Evolutionary conservation across 2,113 vertebrate species (phyloP), one percentile per base, ranked within the genome.

Genomic region (Chelonoidis abingdonii): DNA sequence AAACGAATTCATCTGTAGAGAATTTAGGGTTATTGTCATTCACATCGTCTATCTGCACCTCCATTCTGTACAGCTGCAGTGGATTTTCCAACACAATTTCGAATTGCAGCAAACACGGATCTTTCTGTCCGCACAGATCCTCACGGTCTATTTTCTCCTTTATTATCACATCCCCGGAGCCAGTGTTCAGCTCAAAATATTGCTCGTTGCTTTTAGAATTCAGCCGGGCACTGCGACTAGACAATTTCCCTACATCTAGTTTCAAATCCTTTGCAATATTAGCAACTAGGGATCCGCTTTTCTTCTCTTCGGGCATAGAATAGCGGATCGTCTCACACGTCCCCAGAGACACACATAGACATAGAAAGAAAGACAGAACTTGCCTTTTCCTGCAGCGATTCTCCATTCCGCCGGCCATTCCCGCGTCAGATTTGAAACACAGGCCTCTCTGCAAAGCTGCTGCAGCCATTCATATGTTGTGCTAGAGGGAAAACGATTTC

Each of bases 21-120:
- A 99, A 99, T 14, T 94, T 81, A 0, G 99, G 99, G 2, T 97
- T 88, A 44, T 44, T 99, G 84, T 99, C 99, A 75, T 99, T 99
- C 21, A 98, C 97, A 92, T 99, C 99, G 94, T 98, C 85, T 93
- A 99, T 96, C 6, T 98, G 93, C 1, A 99, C 89, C 10, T 99
- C 98, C 78, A 98, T 95, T 93, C 96, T 98, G 96, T 99, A 98
- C 59, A 99, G 94, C 88, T 97, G 96, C 31, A 99, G 79, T 4
- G 99, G 99, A 4, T 98, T 98, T 89, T 98, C 98, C 72, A 98
- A 93, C 93, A 99, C 97, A 75, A 99, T 98, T 97, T 99, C 98
- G 88, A 99, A 98, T 86, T 98, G 97, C 54, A 98, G 90, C 44
- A 98, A 92, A 90, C 99, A 99, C 85, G 98, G 98, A 2, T 93